Base-by-base conservation (phyloP, 2,888 invertebrate genomes). In the Aspidiotus rigidus region DNA sequence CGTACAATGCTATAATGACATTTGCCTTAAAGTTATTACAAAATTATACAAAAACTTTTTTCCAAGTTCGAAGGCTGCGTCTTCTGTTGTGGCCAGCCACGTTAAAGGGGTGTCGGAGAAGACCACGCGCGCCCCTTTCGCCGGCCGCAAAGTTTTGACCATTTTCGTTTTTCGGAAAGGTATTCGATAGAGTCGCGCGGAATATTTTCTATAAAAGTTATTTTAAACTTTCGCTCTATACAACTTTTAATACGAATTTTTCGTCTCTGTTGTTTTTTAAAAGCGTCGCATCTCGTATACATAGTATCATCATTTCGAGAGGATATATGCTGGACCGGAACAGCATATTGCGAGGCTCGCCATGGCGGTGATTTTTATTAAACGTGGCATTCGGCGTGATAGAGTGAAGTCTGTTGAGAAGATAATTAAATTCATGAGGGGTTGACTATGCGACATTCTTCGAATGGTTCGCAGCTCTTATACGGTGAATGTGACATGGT, bases 11-110 rank as follows among this genome's bases (percentile, higher is more conserved):
- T 56, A 57, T 56, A 64, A 64, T 64, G 64, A 64, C 64, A 64
- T 56, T 64, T 64, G 64, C 64, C 42, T 64, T 57, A 41, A 56
- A 64, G 64, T 64, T 64, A 64, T 64, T 64, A 64, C 55, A 64
- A 64, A 56, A 64, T 64, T 64, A 64, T 64, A 64, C 64, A 17
- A 16, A 9, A 40, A 39, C 41, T 62, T 64, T 28, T 28, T 28
- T 28, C 28, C 41, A 57, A 64, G 42, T 64, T 64, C 42, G 15
- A 64, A 64, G 64, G 9, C 42, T 13, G 55, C 42, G 42, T 42
- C 17, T 55, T 13, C 8, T 55, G 15, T 55, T 55, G 56, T 8
- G 56, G 9, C 56, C 56, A 17, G 17, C 15, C 8, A 17, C 16
- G 15, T 55, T 55, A 28, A 28, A 28, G 28, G 28, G 28, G 28